Percentiles rank a stretch among this genome's conserved stretches.
These are phyloP conservation scores for Rutilus rutilus DNA, from an alignment of 2,113 vertebrate species.

Conservation along the genomic window DNA sequence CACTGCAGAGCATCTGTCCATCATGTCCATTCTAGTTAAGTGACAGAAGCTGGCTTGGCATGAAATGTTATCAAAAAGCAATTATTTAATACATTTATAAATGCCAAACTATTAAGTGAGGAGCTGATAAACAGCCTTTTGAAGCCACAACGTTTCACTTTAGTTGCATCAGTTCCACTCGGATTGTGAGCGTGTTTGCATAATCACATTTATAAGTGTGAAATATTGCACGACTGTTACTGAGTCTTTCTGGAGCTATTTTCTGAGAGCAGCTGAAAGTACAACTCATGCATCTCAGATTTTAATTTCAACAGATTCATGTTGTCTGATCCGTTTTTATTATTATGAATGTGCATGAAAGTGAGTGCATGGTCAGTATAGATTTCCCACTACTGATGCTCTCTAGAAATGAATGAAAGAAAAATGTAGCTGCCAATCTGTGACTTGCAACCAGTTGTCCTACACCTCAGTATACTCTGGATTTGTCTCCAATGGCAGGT, in stretches of 20 bases:
- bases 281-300: constrained; percentile 3
- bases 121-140: constrained; percentile 38
- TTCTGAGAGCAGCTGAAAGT: constrained; percentile 40
- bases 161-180: constrained; percentile 45
- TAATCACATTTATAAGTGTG: constrained; percentile 31
- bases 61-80: not conserved
- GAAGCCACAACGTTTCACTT: constrained; percentile 24
- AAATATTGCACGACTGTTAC: constrained; percentile 38
- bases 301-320: not conserved
- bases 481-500: constrained; percentile 24
- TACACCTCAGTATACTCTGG: not conserved
- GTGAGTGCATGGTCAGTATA: not conserved
- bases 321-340: not conserved
- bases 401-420: not conserved
- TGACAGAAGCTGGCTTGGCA: constrained; percentile 1
- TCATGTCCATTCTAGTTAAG: not conserved
- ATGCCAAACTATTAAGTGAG: not conserved
- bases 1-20: not conserved
- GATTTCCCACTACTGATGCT: not conserved
- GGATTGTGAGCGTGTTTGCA: not conserved
- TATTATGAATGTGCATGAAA: not conserved
- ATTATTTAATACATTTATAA: constrained; percentile 35
- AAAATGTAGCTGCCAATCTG: not conserved
- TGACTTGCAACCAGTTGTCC: not conserved
- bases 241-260: constrained; percentile 2